Conservation (phyloP, 2,888 invertebrate genomes). For the Dastarcus helophoroides region DNA sequence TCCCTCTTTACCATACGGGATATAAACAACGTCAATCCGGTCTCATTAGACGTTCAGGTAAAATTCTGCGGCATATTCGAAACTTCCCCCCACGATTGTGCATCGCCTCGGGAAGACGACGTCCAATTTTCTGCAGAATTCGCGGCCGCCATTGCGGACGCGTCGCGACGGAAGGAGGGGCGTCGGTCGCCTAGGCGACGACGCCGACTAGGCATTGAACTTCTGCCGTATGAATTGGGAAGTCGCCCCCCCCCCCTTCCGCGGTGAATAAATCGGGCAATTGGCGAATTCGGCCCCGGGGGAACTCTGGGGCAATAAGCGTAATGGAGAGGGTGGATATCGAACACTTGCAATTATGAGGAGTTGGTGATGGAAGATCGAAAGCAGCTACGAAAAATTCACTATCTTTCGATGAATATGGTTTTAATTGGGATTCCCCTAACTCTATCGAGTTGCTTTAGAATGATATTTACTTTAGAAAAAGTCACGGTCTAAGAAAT, state of each 20-base stretch:
- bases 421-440: slow-evolving; percentile 11
- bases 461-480: too few species aligned
- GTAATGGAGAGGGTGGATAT: background rate
- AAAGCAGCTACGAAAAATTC: too few species aligned
- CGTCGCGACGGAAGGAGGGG: slow-evolving; percentile 21
- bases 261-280: too few species aligned
- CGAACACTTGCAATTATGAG: background rate
- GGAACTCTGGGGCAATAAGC: background rate
- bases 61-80: too few species aligned
- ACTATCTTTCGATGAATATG: too few species aligned
- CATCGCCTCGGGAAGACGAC: too few species aligned
- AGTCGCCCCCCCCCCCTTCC: too few species aligned
- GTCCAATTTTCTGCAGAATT: too few species aligned
- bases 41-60: background rate
- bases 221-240: slow-evolving; percentile 1
- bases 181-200: slow-evolving; percentile 18
- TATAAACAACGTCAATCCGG: background rate
- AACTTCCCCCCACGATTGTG: too few species aligned
- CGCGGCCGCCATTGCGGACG: slow-evolving; percentile 20
- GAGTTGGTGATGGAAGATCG: too few species aligned
- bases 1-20: slow-evolving; percentile 10
- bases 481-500: too few species aligned
- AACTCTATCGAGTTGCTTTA: slow-evolving; percentile 1
- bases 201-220: slow-evolving; percentile 12
- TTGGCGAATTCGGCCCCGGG: background rate